Conservation (phyloP, 2,113 vertebrate species). For the Leucopsar rothschildi region DNA sequence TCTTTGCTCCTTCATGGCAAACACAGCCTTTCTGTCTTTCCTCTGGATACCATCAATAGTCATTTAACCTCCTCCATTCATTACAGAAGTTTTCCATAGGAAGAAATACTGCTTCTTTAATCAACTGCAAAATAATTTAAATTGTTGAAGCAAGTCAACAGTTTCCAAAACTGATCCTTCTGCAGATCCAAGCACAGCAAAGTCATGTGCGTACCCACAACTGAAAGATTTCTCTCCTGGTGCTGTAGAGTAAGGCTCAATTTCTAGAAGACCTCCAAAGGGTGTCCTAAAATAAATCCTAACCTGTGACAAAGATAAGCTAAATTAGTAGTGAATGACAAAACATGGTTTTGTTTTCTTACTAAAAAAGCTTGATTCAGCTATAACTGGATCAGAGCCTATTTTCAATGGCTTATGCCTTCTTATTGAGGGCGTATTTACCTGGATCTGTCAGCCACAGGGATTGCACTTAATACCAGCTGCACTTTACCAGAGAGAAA, state of each 20-base stretch:
- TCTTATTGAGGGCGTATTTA: background rate
- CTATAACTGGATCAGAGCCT: background rate
- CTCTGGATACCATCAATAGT: background rate
- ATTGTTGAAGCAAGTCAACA: background rate
- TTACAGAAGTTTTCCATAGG: background rate
- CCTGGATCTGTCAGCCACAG: background rate
- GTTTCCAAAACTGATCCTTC: background rate
- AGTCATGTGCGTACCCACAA: background rate
- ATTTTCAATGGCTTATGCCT: background rate
- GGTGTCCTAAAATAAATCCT: background rate
- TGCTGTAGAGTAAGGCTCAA: background rate
- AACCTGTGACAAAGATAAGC: background rate
- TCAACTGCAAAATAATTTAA: background rate
- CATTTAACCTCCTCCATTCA: background rate
- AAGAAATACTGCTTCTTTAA: background rate
- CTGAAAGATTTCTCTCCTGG: background rate
- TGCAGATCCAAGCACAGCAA: background rate
- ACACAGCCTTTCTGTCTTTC: background rate
- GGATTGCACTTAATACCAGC: conserved; percentile 5
- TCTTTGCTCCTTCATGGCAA: background rate
- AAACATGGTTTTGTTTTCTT: background rate
- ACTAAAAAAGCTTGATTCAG: background rate
- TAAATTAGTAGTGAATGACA: background rate
- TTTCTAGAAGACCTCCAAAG: background rate
- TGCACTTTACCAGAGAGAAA: background rate